Evolutionary conservation across 1,140 invertebrate genomes (phyloP).

Genomic region (Lethrus apterus): DNA sequence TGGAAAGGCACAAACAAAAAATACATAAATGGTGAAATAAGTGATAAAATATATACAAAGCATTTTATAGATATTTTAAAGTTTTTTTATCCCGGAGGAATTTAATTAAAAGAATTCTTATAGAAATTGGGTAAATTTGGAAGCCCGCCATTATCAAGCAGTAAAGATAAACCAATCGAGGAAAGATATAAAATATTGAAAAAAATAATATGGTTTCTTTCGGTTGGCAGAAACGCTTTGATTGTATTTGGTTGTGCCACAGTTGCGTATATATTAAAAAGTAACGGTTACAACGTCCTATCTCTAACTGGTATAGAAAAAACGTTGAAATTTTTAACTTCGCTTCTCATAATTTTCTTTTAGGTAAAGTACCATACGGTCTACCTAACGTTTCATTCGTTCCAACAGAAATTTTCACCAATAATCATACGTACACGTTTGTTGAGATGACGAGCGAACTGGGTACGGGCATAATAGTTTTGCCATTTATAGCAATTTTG

Average conservation of each 20-base stretch:
- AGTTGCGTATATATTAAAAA: conserved; percentile 48
- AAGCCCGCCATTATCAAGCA: conserved; percentile 19
- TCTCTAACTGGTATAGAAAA: conserved; percentile 37
- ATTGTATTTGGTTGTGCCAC: conserved; percentile 61
- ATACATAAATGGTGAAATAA: too few species aligned
- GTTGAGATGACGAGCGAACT: conserved; percentile 57
- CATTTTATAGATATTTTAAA: too few species aligned
- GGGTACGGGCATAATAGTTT: conserved; percentile 61
- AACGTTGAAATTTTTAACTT: neutral
- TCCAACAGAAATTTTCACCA: conserved; percentile 32
- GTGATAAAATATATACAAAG: too few species aligned
- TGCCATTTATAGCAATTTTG: conserved; percentile 73
- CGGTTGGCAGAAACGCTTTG: conserved; percentile 67
- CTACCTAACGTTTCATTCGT: conserved; percentile 47
- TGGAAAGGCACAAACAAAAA: too few species aligned
- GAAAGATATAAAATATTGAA: conserved; percentile 25
- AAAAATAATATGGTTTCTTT: conserved; percentile 55
- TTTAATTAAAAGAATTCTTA: too few species aligned
- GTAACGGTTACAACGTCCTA: conserved; percentile 18
- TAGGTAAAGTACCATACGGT: conserved; percentile 42
- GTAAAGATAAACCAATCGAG: conserved; percentile 8
- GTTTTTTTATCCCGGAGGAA: too few species aligned
- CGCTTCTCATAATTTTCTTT: neutral
- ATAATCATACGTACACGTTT: conserved; percentile 54
- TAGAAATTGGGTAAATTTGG: conserved; percentile 36